Base-by-base conservation (phyloP, 2,888 invertebrate genomes). In the Sinhomidia bicolor region DNA sequence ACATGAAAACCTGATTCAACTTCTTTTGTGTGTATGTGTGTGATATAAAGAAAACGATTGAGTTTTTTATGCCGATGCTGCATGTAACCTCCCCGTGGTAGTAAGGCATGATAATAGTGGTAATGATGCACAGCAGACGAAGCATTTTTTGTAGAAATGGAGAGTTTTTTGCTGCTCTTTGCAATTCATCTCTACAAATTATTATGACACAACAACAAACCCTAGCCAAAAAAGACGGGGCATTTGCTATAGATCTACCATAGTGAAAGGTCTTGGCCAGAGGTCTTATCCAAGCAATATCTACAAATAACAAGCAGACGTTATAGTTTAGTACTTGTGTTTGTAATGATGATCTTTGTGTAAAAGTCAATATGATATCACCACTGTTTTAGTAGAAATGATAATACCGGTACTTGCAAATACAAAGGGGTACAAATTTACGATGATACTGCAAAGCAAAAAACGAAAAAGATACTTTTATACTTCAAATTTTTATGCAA, bases 1-100 rank as follows among this genome's bases (percentile, higher is more conserved):
- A 71, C 17, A 71, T 71, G 78, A 85, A 85, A 85, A 78, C 68
- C 79, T 85, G 85, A 85, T 29, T 78, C 62, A 51, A 62, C 85
- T 47, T 62, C 20, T 65, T 84, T 65, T 85, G 57, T 68, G 81
- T 36, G 29, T 65, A 17, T 41, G 4, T 68, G n/a, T n/a, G 47
- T 47, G 29, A 29, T 76, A 54, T 26, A 76, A 76, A 84, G 23
- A 74, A 60, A 44, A 41, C 57, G 32, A 36, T 36, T 47, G 36
- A 51, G 68, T 51, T 36, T 83, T 76, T 76, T 71, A 6, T 83
- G 74, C 54, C 76, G 60, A 76, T 36, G 51, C 17, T 32, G 84
- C 60, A 84, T 84, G 68, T 60, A 74, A 74, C 23, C 82, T 51
- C 14, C 23, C 17, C n/a, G 47, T 36, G 79, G 41, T 23, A 54